Evolutionary conservation across 2,113 vertebrate genomes (phyloP), one percentile per base, ranked within the genome.

Genomic region (Promerops cafer): DNA sequence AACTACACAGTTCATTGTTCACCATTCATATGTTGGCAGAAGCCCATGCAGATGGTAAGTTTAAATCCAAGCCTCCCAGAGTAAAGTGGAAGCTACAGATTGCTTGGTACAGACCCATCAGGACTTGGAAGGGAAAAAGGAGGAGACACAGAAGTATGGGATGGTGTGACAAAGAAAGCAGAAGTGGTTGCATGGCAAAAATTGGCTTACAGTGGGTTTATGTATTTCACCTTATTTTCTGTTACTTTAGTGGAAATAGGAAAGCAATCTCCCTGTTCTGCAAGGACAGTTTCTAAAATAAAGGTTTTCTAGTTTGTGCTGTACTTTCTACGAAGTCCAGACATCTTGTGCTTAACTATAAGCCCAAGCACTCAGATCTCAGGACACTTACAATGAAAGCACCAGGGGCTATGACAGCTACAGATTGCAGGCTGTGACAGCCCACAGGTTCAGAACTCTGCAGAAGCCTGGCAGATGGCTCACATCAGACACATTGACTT

Each of bases 401-500:
- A 69, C 35, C 33, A 5, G 1, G 7, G 68, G 24, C 63, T 5
- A 1, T 4, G 42, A 20, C 33, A 33, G 57, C 52, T 30, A 44
- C 57, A 44, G 52, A 33, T 1, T 2, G 28, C n/a, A 47, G 54
- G 49, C 27, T 47, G 3, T 27, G 61, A 27, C 31, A 20, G 53
- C 53, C 53, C 63, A 5, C 8, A 22, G 7, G 61, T 16, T 33
- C 33, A 5, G 27, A 61, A 30, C 35, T 64, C 19, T 50, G 65
- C 54, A 59, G 59, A 69, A 85, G 21, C 31, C 47, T 6, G 12
- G 40, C 1, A 1, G 6, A 6, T 2, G 27, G n/a, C 4, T 63
- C 64, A 19, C 0, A 0, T 44, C 21, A 59, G 35, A 39, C 44
- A 40, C 5, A 1, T 0, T 5, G 31, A 16, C 24, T 19, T 19